Evolutionary conservation across 2,113 vertebrate genomes (phyloP).

Genomic region (Oryzias melastigma): DNA sequence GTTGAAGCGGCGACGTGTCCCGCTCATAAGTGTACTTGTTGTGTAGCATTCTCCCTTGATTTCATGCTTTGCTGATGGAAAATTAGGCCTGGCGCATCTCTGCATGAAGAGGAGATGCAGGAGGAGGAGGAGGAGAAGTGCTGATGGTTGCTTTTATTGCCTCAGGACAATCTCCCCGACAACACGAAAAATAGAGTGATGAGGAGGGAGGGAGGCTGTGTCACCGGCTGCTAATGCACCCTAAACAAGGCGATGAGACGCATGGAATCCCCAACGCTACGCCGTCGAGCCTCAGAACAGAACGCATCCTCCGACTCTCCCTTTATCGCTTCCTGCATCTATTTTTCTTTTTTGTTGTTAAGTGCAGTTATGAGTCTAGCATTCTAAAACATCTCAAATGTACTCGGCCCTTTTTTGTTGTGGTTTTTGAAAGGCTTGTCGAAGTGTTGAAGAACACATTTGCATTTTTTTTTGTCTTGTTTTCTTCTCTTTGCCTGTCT

Average conservation of each 20-base stretch:
- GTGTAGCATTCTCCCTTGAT: constrained; percentile 91
- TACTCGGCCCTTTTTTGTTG: constrained; percentile 43
- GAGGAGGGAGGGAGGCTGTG: constrained; percentile 78
- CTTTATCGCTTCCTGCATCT: constrained; percentile 29
- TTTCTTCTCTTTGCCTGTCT: constrained; percentile 57
- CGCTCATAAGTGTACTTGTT: constrained; percentile 85
- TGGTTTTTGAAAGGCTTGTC: constrained; percentile 59
- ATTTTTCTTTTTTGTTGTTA: constrained; percentile 49
- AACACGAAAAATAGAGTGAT: constrained; percentile 91
- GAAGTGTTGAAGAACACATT: constrained; percentile 60
- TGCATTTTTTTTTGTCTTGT: constrained; percentile 67
- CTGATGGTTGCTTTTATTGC: constrained; percentile 86
- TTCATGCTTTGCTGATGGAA: constrained; percentile 98
- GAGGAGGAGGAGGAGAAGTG: constrained; percentile 78
- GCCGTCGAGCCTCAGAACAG: constrained; percentile 63
- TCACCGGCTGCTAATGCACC: constrained; percentile 93
- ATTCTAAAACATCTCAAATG: constrained; percentile 70
- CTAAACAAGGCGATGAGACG: constrained; percentile 86
- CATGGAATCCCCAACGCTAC: constrained; percentile 83
- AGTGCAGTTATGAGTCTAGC: constrained; percentile 68
- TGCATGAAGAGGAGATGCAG: constrained; percentile 86
- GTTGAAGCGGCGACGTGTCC: constrained; percentile 76
- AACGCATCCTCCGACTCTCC: constrained; percentile 42
- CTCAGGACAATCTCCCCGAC: constrained; percentile 94
- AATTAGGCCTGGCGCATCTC: constrained; percentile 91